Evolutionary conservation across 2,797 vertebrate genomes (phyloP).

Genomic region (Sebastes hopkinsi): DNA sequence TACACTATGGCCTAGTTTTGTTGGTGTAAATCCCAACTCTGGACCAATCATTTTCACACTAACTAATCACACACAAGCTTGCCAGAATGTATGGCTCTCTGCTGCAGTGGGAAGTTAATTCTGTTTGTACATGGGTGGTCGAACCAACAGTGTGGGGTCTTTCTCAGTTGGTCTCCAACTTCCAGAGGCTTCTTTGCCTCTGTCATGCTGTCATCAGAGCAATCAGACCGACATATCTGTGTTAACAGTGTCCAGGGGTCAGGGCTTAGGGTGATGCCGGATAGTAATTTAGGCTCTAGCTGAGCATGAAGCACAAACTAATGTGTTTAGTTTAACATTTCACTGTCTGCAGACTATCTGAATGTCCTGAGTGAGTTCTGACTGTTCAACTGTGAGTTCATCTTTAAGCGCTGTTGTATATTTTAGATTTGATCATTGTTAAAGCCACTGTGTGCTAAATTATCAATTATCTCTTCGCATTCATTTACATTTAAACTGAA

Average conservation of each 20-base stretch:
- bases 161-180: constrained; percentile 2
- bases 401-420: not conserved
- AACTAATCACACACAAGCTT: not conserved
- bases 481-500: not conserved
- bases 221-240: constrained; percentile 64
- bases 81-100: not conserved
- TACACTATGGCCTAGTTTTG: constrained; percentile 8
- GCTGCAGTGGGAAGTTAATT: not conserved
- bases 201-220: constrained; percentile 24
- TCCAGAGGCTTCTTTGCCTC: constrained; percentile 38
- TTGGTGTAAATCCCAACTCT: not conserved
- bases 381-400: too few species aligned
- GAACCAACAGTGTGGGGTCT: not conserved
- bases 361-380: not conserved
- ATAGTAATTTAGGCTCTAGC: constrained; percentile 16
- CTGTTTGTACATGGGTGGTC: constrained; percentile 8
- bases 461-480: not conserved
- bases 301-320: constrained; percentile 3
- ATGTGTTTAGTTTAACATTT: constrained; percentile 19
- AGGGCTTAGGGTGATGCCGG: constrained; percentile 18
- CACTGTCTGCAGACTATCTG: not conserved
- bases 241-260: constrained; percentile 52
- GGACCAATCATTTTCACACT: not conserved
- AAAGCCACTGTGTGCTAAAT: not conserved
- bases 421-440: not conserved